phyloP scores from a whole-genome alignment of 2,888 invertebrate species.

The Lepidonotus clava region DNA sequence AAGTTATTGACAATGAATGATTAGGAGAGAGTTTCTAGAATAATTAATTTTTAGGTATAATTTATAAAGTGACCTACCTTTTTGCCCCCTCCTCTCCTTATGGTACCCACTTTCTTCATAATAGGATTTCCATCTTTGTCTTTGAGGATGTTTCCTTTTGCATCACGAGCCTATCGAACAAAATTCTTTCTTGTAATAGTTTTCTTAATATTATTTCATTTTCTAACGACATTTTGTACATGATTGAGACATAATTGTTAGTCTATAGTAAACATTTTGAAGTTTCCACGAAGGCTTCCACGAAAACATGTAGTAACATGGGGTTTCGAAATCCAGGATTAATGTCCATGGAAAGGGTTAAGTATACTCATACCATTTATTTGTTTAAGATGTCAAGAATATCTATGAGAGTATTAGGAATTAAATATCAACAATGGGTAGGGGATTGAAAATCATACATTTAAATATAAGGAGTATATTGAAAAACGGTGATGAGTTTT shows the following conservation, averaged over 20 bases:
- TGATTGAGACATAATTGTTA: neutral
- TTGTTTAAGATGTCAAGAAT: too few species aligned
- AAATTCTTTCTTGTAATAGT: neutral
- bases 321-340: too few species aligned
- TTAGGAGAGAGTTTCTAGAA: too few species aligned
- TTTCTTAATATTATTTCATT: too few species aligned
- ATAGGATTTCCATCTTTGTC: conserved; percentile 63
- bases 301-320: too few species aligned
- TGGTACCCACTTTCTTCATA: conserved; percentile 61
- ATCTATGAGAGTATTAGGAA: too few species aligned
- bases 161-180: conserved; percentile 74
- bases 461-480: neutral
- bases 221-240: neutral
- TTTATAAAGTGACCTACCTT: neutral
- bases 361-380: too few species aligned
- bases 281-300: too few species aligned
- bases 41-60: neutral
- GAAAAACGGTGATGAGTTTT: neutral
- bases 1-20: too few species aligned
- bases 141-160: conserved; percentile 62
- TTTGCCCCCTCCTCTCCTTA: conserved; percentile 59
- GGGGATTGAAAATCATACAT: neutral
- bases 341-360: too few species aligned
- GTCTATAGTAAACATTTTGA: neutral
- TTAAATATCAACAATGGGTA: too few species aligned